Conservation (phyloP, 2,113 vertebrate genomes). For the Microtus ochrogaster region DNA sequence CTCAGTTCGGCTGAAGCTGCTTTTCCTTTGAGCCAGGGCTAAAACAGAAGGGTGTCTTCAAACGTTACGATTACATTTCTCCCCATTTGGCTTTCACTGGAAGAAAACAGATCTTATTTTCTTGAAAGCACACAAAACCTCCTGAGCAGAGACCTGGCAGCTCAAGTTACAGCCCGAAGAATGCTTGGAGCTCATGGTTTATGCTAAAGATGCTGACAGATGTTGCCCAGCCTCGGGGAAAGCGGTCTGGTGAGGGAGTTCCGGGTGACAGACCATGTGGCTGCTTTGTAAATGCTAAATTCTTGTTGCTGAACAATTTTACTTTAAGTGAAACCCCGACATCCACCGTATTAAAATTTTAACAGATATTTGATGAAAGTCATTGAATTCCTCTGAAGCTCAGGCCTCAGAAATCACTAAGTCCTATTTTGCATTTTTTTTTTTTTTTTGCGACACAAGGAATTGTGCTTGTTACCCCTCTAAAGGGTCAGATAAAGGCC, state of each 20-base stretch:
- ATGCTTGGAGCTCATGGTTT: conserved; percentile 71
- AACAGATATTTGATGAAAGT: conserved; percentile 56
- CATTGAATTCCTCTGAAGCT: not conserved
- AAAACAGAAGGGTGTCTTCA: conserved; percentile 51
- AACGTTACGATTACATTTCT: conserved; percentile 29
- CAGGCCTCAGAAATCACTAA: conserved; percentile 26
- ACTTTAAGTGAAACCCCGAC: conserved; percentile 37
- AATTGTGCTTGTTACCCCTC: conserved; percentile 29
- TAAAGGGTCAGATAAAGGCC: conserved; percentile 49
- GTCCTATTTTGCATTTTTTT: conserved; percentile 38
- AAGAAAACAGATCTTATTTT: conserved; percentile 74
- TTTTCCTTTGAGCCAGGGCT: conserved; percentile 33
- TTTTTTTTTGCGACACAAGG: conserved; percentile 51
- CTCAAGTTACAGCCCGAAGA: conserved; percentile 77
- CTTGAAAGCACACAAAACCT: conserved; percentile 69
- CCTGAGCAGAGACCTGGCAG: conserved; percentile 66
- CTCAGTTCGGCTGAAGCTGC: not conserved
- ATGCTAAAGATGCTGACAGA: conserved; percentile 79
- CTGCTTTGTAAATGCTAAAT: conserved; percentile 67
- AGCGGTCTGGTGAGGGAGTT: conserved; percentile 56
- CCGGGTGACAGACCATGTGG: conserved; percentile 38
- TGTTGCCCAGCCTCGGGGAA: conserved; percentile 61
- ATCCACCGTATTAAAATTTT: conserved; percentile 47
- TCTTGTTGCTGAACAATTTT: conserved; percentile 66
- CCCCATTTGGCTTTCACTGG: conserved; percentile 36